phyloP scores from a whole-genome alignment of 2,888 invertebrate species.

The Sphinx pinastri region DNA sequence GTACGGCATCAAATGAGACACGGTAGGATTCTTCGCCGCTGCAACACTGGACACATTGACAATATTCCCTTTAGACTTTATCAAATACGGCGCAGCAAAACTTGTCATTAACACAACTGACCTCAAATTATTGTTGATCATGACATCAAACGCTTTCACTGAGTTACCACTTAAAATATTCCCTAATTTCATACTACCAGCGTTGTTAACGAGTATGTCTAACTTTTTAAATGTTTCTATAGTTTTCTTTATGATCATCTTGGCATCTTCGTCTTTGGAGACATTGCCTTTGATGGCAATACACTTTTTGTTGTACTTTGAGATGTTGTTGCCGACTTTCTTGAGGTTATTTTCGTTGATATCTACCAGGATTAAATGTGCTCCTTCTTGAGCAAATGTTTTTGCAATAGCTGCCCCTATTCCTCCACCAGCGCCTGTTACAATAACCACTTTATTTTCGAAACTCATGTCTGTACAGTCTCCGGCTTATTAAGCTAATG shows the following conservation, averaged over 20 bases:
- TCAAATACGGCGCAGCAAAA: slow-evolving; percentile 38
- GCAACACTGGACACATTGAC: slow-evolving; percentile 93
- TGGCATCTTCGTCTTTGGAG: slow-evolving; percentile 36
- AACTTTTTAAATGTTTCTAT: slow-evolving; percentile 40
- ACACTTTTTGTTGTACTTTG: slow-evolving; percentile 19
- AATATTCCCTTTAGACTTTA: slow-evolving; percentile 80
- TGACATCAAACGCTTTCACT: slow-evolving; percentile 38
- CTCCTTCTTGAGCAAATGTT: slow-evolving; percentile 16
- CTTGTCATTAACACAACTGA: slow-evolving; percentile 36
- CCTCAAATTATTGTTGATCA: slow-evolving; percentile 39
- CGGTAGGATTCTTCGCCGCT: slow-evolving; percentile 8
- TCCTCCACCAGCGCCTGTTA: slow-evolving; percentile 46
- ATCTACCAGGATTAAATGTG: slow-evolving; percentile 23
- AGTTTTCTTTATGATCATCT: slow-evolving; percentile 35
- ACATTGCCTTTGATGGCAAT: slow-evolving; percentile 39
- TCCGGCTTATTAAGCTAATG: neutral
- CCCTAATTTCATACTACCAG: slow-evolving; percentile 34
- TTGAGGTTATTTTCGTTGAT: slow-evolving; percentile 23
- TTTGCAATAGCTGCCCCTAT: slow-evolving; percentile 40
- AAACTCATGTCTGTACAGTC: slow-evolving; percentile 33
- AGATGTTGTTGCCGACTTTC: slow-evolving; percentile 1
- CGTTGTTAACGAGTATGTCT: slow-evolving; percentile 46
- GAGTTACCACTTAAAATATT: slow-evolving; percentile 34
- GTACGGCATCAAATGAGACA: slow-evolving; percentile 80
- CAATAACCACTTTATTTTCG: slow-evolving; percentile 43